phyloP scores from a whole-genome alignment of 1,140 invertebrate genomes.

The Olivierus martensii region DNA sequence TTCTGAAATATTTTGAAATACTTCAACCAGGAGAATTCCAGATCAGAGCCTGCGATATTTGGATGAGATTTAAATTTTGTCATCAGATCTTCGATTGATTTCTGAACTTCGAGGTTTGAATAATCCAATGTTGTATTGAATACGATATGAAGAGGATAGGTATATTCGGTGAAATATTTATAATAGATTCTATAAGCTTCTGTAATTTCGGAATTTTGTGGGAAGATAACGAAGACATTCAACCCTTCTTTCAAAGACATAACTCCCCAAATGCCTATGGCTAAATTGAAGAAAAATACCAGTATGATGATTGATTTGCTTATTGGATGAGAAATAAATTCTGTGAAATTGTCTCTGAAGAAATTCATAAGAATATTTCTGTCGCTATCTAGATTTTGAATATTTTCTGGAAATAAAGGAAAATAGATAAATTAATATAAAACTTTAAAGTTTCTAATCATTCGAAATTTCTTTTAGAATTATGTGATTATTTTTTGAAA shows the following conservation, averaged over 20 bases:
- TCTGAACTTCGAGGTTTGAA: constrained; percentile 58
- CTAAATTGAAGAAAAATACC: constrained; percentile 61
- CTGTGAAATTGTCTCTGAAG: constrained; percentile 64
- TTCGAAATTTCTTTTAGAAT: too few relatives aligned
- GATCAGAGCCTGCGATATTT: constrained; percentile 49
- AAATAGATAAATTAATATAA: too few relatives aligned
- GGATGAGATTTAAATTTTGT: constrained; percentile 62
- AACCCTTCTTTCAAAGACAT: constrained; percentile 77
- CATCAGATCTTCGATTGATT: constrained; percentile 61
- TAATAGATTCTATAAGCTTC: constrained; percentile 77
- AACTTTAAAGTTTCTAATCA: too few relatives aligned
- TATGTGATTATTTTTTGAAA: too few relatives aligned
- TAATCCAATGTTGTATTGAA: constrained; percentile 70
- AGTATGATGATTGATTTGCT: constrained; percentile 62
- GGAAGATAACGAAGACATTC: constrained; percentile 64
- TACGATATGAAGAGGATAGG: constrained; percentile 74
- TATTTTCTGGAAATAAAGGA: too few relatives aligned
- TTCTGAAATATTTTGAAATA: constrained; percentile 63
- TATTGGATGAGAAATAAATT: constrained; percentile 53
- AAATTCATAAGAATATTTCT: too few relatives aligned
- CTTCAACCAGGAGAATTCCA: constrained; percentile 80
- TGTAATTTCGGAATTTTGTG: constrained; percentile 78
- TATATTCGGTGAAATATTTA: constrained; percentile 74
- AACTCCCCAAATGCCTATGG: constrained; percentile 70
- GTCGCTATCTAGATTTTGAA: too few relatives aligned